phyloP scores from a whole-genome alignment of 2,797 vertebrate species.

The Lepilemur septentrionalis region DNA sequence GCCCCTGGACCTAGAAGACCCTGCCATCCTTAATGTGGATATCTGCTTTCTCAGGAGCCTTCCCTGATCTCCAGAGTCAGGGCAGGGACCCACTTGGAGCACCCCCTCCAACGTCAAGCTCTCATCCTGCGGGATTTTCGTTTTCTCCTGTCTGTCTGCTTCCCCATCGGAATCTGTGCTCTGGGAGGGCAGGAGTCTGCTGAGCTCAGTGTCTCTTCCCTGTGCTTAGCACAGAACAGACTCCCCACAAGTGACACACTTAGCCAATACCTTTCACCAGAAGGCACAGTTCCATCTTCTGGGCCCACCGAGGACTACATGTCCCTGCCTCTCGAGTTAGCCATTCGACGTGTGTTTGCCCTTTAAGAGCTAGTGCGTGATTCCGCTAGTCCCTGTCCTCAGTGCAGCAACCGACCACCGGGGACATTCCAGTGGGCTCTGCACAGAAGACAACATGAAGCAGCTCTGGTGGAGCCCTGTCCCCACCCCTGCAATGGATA shows the following conservation, averaged over 20 bases:
- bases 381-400: neutral
- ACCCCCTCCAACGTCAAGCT: accelerated
- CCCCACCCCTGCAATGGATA: no score
- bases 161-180: neutral
- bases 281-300: no score
- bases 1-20: no score
- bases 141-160: neutral
- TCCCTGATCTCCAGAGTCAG: neutral
- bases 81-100: neutral
- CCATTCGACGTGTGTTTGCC: neutral
- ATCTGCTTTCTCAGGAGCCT: neutral
- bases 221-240: neutral
- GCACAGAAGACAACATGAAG: neutral
- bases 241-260: neutral
- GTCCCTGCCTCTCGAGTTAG: no score
- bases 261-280: neutral
- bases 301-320: accelerated
- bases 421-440: neutral
- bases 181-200: neutral
- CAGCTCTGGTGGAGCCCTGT: neutral
- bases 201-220: neutral
- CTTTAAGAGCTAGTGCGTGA: neutral
- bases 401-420: accelerated
- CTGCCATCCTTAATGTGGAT: no score
- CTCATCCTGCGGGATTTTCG: accelerated